Evolutionary conservation across 2,888 invertebrate species (phyloP).

Genomic region (Tenthredo notha): DNA sequence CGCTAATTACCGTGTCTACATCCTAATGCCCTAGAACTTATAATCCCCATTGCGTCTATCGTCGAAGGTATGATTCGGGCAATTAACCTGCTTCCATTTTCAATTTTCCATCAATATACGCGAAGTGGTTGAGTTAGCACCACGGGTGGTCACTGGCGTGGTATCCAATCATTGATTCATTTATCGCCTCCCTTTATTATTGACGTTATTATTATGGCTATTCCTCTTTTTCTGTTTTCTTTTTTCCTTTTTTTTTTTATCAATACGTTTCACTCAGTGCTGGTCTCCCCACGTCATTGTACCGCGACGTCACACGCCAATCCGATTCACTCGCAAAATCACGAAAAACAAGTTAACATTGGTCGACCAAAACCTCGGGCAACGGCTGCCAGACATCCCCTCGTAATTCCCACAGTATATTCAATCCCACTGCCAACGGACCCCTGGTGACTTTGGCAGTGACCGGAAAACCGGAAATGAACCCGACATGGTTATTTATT

Average conservation of each 20-base stretch:
- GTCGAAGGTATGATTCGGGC: conserved; percentile 67
- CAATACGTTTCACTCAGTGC: conserved; percentile 59
- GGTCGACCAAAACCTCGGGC: conserved; percentile 27
- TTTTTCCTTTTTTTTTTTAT: conserved; percentile 56
- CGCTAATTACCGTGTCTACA: conserved; percentile 33
- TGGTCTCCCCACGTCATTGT: conserved; percentile 37
- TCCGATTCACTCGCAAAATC: conserved; percentile 46
- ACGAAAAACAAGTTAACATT: conserved; percentile 50
- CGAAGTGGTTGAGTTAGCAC: conserved; percentile 63
- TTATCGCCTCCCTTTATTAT: conserved; percentile 68
- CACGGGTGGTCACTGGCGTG: conserved; percentile 67
- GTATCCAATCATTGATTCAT: conserved; percentile 76
- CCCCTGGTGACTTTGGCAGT: conserved; percentile 21
- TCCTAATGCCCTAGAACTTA: conserved; percentile 53
- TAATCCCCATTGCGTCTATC: conserved; percentile 51
- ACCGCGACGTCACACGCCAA: conserved; percentile 31
- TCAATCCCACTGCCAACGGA: conserved; percentile 2
- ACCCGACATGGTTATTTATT: conserved; percentile 9
- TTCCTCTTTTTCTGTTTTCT: conserved; percentile 63
- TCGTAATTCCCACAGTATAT: conserved; percentile 22
- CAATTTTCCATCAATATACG: conserved; percentile 72
- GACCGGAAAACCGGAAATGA: conserved; percentile 26
- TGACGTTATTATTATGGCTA: conserved; percentile 63
- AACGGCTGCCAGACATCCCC: conserved; percentile 18
- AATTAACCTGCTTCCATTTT: conserved; percentile 76